Evolutionary conservation across 2,888 invertebrate genomes (phyloP).

Genomic region (Amiota mariae): DNA sequence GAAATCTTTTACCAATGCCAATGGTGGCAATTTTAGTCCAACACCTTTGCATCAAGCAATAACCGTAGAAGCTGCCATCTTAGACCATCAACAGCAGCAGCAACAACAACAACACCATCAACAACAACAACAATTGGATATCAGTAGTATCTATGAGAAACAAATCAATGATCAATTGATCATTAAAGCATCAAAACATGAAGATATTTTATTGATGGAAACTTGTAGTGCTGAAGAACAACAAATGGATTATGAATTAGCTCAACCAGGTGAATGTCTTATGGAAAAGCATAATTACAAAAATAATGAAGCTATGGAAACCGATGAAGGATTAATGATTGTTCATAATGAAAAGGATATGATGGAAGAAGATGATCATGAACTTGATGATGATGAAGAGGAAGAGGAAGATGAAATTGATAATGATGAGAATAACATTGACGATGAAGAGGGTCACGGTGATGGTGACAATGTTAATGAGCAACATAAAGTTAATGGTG

Average conservation of each 20-base stretch:
- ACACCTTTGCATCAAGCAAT: slow-evolving; percentile 34
- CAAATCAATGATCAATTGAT: slow-evolving; percentile 3
- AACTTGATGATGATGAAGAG: slow-evolving; percentile 68
- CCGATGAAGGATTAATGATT: slow-evolving; percentile 43
- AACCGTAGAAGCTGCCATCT: slow-evolving; percentile 34
- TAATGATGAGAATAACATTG: slow-evolving; percentile 43
- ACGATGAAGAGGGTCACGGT: slow-evolving; percentile 9
- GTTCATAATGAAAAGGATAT: slow-evolving; percentile 32
- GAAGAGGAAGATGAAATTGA: slow-evolving; percentile 53
- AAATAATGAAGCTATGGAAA: slow-evolving; percentile 52
- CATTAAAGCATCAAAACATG: slow-evolving; percentile 38
- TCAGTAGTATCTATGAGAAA: slow-evolving; percentile 15
- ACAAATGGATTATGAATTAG: slow-evolving; percentile 2
- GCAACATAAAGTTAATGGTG: no score
- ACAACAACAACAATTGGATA: slow-evolving; percentile 25
- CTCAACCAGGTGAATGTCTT: slow-evolving; percentile 24
- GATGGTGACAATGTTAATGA: slow-evolving; percentile 1
- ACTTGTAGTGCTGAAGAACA: slow-evolving; percentile 28
- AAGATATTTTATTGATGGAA: slow-evolving; percentile 45
- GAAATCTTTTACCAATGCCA: slow-evolving; percentile 37
- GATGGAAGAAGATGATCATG: slow-evolving; percentile 47
- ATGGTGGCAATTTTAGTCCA: slow-evolving; percentile 36
- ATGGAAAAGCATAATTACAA: slow-evolving; percentile 57
- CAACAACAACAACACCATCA: slow-evolving; percentile 15
- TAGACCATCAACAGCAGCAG: slow-evolving; percentile 42